Conservation (phyloP, 2,113 vertebrate genomes). For the Paradisaea rubra region DNA sequence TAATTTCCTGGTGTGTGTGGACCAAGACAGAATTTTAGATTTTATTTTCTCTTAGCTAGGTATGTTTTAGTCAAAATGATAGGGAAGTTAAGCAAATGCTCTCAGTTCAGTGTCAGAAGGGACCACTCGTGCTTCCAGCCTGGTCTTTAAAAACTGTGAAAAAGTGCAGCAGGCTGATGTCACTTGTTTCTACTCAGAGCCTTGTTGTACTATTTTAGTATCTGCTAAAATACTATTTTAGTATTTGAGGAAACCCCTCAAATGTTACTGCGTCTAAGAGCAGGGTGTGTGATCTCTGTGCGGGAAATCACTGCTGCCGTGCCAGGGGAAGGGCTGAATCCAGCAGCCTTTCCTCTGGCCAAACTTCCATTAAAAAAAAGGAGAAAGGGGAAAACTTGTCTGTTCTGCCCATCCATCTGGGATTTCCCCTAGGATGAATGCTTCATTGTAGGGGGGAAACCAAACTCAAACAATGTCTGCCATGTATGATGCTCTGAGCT, state of each 20-base stretch:
- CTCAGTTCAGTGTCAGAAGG: neutral
- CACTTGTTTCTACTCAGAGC: neutral
- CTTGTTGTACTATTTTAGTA: neutral
- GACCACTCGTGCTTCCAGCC: neutral
- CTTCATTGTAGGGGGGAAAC: neutral
- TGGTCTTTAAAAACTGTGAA: neutral
- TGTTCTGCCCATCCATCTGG: neutral
- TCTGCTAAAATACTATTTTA: neutral
- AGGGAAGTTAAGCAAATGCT: neutral
- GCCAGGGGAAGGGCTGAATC: neutral
- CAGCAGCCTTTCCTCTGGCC: neutral
- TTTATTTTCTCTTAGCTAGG: neutral
- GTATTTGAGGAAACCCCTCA: neutral
- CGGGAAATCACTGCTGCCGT: neutral
- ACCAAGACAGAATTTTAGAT: neutral
- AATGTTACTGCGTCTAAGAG: neutral
- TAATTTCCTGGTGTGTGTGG: neutral
- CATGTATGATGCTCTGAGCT: neutral
- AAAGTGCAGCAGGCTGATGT: neutral
- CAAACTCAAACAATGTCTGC: neutral
- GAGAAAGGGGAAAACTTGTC: neutral
- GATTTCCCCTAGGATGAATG: neutral
- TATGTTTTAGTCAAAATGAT: neutral
- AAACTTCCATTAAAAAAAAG: neutral
- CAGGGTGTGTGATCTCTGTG: rapidly evolving